phyloP scores from a whole-genome alignment of 1,140 invertebrate species.

The Callitettix versicolor region DNA sequence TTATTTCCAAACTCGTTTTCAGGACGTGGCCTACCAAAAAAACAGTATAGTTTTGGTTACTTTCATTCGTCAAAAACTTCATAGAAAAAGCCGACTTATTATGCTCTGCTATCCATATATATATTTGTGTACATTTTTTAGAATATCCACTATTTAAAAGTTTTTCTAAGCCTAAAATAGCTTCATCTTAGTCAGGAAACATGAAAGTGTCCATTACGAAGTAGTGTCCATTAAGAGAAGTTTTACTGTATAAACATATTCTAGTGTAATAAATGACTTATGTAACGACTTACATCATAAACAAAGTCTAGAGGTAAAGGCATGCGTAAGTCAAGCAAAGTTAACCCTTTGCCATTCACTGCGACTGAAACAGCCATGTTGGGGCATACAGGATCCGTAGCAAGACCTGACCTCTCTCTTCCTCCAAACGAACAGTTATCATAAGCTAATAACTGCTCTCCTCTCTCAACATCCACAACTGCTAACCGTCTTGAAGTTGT shows the following conservation, averaged over 20 bases:
- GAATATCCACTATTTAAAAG: too few species aligned
- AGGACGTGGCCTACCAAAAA: neutral
- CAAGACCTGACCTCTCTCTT: constrained; percentile 37
- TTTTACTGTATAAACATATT: too few species aligned
- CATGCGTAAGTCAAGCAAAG: constrained; percentile 41
- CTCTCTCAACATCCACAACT: constrained; percentile 39
- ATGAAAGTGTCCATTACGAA: too few species aligned
- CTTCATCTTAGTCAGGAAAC: too few species aligned
- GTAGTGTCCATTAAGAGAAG: too few species aligned
- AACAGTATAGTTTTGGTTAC: neutral
- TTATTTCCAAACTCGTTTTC: neutral
- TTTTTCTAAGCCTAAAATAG: too few species aligned
- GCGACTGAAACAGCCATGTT: constrained; percentile 39
- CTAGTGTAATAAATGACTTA: too few species aligned
- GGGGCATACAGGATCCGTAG: constrained; percentile 38
- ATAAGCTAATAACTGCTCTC: constrained; percentile 38
- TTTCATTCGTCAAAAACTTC: neutral
- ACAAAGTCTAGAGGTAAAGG: constrained; percentile 40
- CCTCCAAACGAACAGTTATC: constrained; percentile 41
- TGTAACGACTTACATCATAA: constrained; percentile 35
- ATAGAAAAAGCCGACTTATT: too few species aligned
- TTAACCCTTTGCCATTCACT: constrained; percentile 40
- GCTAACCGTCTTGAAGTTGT: constrained; percentile 38
- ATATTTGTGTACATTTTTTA: too few species aligned
- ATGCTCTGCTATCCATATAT: too few species aligned